Conservation (phyloP, 2,113 vertebrate genomes). For the Pachyramphus minor region DNA sequence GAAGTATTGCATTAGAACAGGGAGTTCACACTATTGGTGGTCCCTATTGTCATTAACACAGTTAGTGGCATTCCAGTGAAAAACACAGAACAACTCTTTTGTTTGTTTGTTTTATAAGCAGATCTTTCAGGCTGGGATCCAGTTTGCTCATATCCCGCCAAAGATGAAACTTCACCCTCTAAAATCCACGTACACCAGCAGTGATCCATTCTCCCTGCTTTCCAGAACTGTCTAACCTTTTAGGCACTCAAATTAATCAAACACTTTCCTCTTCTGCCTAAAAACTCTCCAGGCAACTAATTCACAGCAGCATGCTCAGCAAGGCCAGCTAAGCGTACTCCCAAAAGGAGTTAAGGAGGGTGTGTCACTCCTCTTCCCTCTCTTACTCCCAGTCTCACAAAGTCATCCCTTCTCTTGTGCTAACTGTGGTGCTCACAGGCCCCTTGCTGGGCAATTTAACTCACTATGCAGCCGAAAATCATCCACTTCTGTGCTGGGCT, state of each 20-base stretch:
- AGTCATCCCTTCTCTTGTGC: neutral
- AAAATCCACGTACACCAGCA: neutral
- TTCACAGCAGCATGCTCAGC: neutral
- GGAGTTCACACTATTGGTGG: conserved; percentile 51
- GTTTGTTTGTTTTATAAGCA: conserved; percentile 57
- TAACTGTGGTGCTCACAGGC: neutral
- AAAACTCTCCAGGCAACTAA: neutral
- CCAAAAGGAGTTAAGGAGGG: neutral
- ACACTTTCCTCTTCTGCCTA: neutral
- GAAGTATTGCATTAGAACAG: conserved; percentile 68
- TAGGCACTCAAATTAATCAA: neutral
- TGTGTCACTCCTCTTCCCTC: neutral
- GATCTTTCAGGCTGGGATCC: conserved; percentile 32
- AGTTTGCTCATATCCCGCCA: neutral
- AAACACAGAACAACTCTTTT: conserved; percentile 47
- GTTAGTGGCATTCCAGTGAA: conserved; percentile 51
- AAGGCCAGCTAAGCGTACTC: neutral
- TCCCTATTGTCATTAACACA: conserved; percentile 54
- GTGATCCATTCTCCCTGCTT: neutral
- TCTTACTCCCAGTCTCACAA: neutral
- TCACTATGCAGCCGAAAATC: neutral
- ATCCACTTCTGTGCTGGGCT: neutral
- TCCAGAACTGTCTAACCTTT: neutral
- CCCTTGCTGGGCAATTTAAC: neutral
- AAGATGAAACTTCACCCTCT: neutral